Evolutionary conservation across 92 coral and sea anemone genomes (phyloP), one percentile per base, ranked within the genome.

Genomic region (Epizoanthus rinbou): DNA sequence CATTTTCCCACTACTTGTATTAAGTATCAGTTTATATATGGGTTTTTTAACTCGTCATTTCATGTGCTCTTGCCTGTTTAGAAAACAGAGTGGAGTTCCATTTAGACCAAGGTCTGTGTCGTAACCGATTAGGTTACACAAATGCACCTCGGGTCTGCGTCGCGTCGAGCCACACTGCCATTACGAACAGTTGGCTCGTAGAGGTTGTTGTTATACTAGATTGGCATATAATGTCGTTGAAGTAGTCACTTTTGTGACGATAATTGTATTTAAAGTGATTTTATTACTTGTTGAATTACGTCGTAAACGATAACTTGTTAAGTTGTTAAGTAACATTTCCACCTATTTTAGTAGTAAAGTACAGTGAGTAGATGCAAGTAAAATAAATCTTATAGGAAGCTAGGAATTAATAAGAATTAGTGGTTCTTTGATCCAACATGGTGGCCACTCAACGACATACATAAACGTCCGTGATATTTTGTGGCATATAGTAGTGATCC

Each of bases 151-250:
- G 14, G 35, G 37, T 75, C 41, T 5, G 35, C 43, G 6, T 37
- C n/a, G 56, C 25, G 56, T 76, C 23, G 69, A 59, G 57, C 13
- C 19, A 9, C 17, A 33, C 18, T 14, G 25, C 22, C 53, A 13
- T 45, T 22, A 28, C 4, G 57, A 22, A 37, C 28, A 50, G 21
- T 11, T 4, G 60, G 47, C 82, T 78, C 70, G 58, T 13, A 57
- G 0, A 21, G 22, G n/a, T 80, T 43, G 57, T 28, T 71, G 58
- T 69, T 71, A 74, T 56, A 63, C 75, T 74, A 83, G 83, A 80
- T 57, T 73, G 86, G 85, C 80, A 85, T 85, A 73, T 85, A 64
- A 89, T 89, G 84, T 75, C 92, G 81, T 89, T 81, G 79, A 78
- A 81, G 89, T 75, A 89, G 89, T 89, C 92, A 75, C 84, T 28